Evolutionary conservation across 2,797 vertebrate species (phyloP).

Genomic region (Xenentodon cancila): DNA sequence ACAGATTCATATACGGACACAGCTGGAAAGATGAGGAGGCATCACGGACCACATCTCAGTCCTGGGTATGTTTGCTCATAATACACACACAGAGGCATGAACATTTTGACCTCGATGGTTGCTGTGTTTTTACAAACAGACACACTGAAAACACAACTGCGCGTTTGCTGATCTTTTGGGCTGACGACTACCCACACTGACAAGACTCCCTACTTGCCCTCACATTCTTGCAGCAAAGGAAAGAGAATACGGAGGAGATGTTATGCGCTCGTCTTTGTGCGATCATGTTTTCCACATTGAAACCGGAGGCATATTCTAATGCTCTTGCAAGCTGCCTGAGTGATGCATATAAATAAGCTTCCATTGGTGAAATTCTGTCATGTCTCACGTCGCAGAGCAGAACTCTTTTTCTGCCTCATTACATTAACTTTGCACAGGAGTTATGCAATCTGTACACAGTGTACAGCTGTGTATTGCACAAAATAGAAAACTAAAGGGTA

Average conservation of each 20-base stretch:
- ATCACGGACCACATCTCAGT: conserved; percentile 66
- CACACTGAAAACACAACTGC: conserved; percentile 53
- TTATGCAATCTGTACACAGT: conserved; percentile 13
- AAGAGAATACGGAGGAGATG: conserved; percentile 28
- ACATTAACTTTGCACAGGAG: conserved; percentile 24
- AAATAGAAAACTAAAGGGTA: conserved; percentile 8
- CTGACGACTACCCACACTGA: conserved; percentile 67
- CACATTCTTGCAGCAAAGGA: conserved; percentile 51
- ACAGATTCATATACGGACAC: conserved; percentile 42
- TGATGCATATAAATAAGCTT: conserved; percentile 52
- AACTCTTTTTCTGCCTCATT: conserved; percentile 32
- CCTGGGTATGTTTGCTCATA: conserved; percentile 67
- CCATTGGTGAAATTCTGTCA: conserved; percentile 29
- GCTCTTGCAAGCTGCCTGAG: conserved; percentile 37
- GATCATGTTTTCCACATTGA: conserved; percentile 29
- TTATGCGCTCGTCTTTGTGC: conserved; percentile 10
- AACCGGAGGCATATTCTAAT: conserved; percentile 45
- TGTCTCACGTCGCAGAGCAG: conserved; percentile 15
- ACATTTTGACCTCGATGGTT: conserved; percentile 15
- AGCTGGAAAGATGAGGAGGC: conserved; percentile 73
- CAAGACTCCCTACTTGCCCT: conserved; percentile 70
- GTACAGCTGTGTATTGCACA: conserved; percentile 17
- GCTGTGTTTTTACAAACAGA: conserved; percentile 34
- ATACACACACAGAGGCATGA: conserved; percentile 12
- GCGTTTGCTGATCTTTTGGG: conserved; percentile 44